Evolutionary conservation across 2,888 invertebrate genomes (phyloP), one percentile per base, ranked within the genome.

Genomic region (Fragum whitleyi): DNA sequence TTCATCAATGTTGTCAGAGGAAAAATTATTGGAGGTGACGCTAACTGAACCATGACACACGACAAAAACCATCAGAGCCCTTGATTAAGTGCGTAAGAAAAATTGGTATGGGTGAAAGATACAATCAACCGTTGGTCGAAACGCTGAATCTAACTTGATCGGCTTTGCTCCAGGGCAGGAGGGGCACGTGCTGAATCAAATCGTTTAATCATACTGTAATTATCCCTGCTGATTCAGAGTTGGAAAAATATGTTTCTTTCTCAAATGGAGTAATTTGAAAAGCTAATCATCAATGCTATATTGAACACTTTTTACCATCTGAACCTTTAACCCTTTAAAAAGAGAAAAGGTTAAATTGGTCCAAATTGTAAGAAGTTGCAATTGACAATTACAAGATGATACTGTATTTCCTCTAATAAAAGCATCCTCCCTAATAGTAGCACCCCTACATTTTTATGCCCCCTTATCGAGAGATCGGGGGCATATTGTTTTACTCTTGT

Each of bases 161-260:
- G 65, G n/a, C 39, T 62, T 32, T 65, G 75, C 79, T 74, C 72
- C 42, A 47, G 79, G 79, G 75, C 67, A 68, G 36, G 39, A 32
- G 39, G 32, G 59, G 53, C 79, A 79, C 72, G 72, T 67, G 79
- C 59, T 67, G 29, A 70, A 65, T 72, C 68, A 72, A 72, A 79
- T 79, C 79, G 70, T 69, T 79, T 67, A 59, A 75, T 72, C 79
- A 72, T 67, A 71, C 75, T 67, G 32, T 72, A 79, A 79, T 79
- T 75, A 75, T 65, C 65, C 65, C 65, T 65, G 23, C 39, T 32
- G 9, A 19, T 42, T 36, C 65, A 65, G 42, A 21, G 42, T 42
- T 42, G 26, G 36, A 42, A 65, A 65, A 65, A 65, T 65, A 65
- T 65, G 65, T 65, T 65, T 65, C 65, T 65, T 65, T 65, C 65